Conservation (phyloP, 2,797 vertebrate species). For the Pogonophryne albipinna region DNA sequence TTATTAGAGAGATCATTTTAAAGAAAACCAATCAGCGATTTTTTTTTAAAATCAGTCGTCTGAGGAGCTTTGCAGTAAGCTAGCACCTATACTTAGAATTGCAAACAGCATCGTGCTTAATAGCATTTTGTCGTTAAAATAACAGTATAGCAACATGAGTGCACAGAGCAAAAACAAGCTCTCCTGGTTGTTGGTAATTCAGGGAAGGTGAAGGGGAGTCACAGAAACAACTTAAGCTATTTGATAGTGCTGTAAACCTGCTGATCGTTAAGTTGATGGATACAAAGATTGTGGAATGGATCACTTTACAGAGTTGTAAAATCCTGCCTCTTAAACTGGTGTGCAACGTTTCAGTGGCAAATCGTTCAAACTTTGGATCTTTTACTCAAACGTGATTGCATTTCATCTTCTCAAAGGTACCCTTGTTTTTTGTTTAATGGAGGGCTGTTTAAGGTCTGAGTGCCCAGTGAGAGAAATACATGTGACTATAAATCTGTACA, state of each 20-base stretch:
- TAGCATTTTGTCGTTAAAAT: background rate
- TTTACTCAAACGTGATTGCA: background rate
- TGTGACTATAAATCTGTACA: background rate
- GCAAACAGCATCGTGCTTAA: background rate
- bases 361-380: background rate
- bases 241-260: background rate
- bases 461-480: background rate
- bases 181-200: too few species aligned
- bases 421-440: background rate
- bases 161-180: slow-evolving; percentile 2
- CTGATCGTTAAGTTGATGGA: background rate
- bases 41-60: background rate
- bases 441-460: background rate
- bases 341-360: background rate
- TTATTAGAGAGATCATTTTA: background rate
- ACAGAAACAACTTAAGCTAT: background rate
- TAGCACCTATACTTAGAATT: background rate
- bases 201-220: slow-evolving; percentile 1
- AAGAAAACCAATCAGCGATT: background rate
- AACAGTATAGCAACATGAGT: background rate
- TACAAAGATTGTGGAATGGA: background rate
- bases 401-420: background rate
- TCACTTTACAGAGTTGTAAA: background rate
- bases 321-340: background rate
- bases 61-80: background rate